Evolutionary conservation across 2,797 vertebrate genomes (phyloP).

Genomic region (Australoheros facetus): DNA sequence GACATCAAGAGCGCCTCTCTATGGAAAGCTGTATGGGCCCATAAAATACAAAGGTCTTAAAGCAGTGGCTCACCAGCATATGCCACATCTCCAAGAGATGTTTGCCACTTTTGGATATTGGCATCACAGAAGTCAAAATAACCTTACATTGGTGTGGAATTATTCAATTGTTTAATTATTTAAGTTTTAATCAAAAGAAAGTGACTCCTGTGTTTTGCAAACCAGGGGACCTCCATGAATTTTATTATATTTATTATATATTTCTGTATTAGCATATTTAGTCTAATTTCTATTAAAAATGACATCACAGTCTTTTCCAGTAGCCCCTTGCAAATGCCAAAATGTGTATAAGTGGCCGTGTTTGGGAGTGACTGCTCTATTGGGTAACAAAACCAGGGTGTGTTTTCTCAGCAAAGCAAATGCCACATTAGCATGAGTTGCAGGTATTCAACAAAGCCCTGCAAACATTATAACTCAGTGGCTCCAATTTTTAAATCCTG

Average conservation of each 20-base stretch:
- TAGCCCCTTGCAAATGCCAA: not conserved
- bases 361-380: not conserved
- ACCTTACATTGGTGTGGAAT: not conserved
- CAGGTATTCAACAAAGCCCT: constrained; percentile 11
- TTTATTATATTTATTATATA: too few relatives aligned
- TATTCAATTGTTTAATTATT: not conserved
- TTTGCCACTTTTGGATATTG: not conserved
- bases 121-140: not conserved
- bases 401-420: constrained; percentile 30
- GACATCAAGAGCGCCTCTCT: not conserved
- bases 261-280: not conserved
- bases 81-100: not conserved
- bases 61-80: not conserved
- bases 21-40: not conserved
- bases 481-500: constrained; percentile 7
- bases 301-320: not conserved
- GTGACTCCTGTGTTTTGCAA: not conserved
- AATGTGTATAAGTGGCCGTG: not conserved
- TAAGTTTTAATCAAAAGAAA: not conserved
- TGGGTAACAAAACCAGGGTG: constrained; percentile 5
- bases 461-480: not conserved
- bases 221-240: too few relatives aligned
- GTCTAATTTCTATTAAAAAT: not conserved
- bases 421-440: constrained; percentile 36
- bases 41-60: not conserved